These are phyloP conservation scores for Dicrurus megarhynchus DNA, from an alignment of 2,113 vertebrate genomes.

Conservation along the genomic window DNA sequence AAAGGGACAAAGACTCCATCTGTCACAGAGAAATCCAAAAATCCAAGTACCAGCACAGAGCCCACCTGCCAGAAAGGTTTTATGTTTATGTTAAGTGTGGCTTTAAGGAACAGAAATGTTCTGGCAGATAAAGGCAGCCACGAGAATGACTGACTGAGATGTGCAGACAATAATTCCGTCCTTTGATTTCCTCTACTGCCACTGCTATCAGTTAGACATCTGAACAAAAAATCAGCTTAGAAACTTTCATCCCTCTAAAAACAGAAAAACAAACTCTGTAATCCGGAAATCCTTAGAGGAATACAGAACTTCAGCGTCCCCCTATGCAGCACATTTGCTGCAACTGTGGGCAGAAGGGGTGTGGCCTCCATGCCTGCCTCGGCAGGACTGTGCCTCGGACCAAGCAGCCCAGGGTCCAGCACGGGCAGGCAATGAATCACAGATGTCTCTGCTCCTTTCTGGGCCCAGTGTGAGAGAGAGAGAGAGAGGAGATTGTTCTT, in stretches of 20 bases:
- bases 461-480: fast-evolving
- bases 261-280: conserved; percentile 23
- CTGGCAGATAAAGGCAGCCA: conserved; percentile 49
- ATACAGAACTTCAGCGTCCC: not conserved
- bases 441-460: not conserved
- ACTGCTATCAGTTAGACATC: conserved; percentile 50
- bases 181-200: conserved; percentile 60
- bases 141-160: conserved; percentile 51
- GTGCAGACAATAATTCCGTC: conserved; percentile 57
- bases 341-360: fast-evolving
- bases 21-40: conserved; percentile 50
- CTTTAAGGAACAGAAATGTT: conserved; percentile 63
- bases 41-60: conserved; percentile 23
- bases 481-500: not conserved
- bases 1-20: conserved; percentile 52
- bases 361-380: fast-evolving
- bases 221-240: conserved; percentile 63
- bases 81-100: conserved; percentile 53
- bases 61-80: conserved; percentile 60
- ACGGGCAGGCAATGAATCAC: fast-evolving
- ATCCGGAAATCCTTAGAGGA: conserved; percentile 10
- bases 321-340: not conserved
- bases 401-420: not conserved
- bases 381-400: not conserved
- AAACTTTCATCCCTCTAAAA: conserved; percentile 52